phyloP scores from a whole-genome alignment of 2,888 invertebrate genomes.

The Cryptocheilus praepositus region DNA sequence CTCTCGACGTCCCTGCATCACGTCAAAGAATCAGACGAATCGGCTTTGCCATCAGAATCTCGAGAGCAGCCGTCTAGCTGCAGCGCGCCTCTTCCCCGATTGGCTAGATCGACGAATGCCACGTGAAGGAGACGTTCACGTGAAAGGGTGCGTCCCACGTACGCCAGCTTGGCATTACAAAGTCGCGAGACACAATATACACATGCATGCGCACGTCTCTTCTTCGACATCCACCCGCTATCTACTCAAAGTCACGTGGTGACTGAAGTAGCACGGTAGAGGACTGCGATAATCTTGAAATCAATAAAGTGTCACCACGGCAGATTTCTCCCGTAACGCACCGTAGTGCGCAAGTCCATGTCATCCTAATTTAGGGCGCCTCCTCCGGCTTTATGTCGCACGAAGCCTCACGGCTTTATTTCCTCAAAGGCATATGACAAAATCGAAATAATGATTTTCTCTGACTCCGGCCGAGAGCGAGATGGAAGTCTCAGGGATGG shows the following conservation, averaged over 20 bases:
- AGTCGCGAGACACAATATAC: constrained; percentile 43
- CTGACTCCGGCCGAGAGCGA: no score
- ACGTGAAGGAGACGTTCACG: constrained; percentile 2
- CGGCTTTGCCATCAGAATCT: constrained; percentile 4
- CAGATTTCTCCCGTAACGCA: constrained; percentile 53
- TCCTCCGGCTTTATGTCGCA: not conserved
- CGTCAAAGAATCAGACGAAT: not conserved
- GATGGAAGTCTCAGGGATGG: no score
- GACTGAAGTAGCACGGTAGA: constrained; percentile 29
- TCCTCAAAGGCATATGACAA: no score
- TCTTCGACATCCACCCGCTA: not conserved
- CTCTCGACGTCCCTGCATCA: no score
- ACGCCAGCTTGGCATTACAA: constrained; percentile 40
- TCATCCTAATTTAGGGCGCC: constrained; percentile 46
- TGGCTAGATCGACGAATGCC: constrained; percentile 34
- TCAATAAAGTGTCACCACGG: constrained; percentile 68
- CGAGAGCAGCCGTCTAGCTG: not conserved
- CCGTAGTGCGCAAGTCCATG: constrained; percentile 51
- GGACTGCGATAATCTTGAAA: constrained; percentile 70
- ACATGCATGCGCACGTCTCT: constrained; percentile 13
- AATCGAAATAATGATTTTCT: no score
- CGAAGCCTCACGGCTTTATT: not conserved
- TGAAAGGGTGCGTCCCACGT: constrained; percentile 18
- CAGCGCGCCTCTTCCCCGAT: constrained; percentile 15
- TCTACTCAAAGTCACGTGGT: constrained; percentile 25